phyloP scores from a whole-genome alignment of 2,888 invertebrate genomes.

The Acrocyrtus sp. region DNA sequence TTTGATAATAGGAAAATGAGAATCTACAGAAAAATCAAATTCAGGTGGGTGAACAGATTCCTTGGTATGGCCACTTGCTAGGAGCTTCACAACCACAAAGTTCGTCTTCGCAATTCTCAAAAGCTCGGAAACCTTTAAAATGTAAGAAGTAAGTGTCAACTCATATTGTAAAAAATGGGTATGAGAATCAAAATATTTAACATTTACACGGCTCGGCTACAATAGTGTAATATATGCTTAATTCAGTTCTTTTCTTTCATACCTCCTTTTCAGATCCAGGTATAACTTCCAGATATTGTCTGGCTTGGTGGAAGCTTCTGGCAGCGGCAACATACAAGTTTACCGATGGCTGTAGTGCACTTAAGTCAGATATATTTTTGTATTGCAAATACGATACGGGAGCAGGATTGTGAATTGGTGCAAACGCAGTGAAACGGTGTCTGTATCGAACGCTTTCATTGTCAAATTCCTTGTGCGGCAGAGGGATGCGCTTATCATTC shows the following conservation, averaged over 20 bases:
- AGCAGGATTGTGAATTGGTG: conserved; percentile 86
- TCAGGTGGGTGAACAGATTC: conserved; percentile 86
- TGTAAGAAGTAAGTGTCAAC: neutral
- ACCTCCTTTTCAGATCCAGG: conserved; percentile 83
- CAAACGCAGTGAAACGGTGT: conserved; percentile 92
- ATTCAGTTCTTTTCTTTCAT: no score
- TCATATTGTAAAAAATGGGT: neutral
- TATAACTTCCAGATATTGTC: conserved; percentile 84
- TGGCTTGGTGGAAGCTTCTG: conserved; percentile 92
- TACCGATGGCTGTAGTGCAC: conserved; percentile 63
- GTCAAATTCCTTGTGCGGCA: conserved; percentile 90
- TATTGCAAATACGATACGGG: conserved; percentile 91
- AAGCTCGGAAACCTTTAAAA: conserved; percentile 83
- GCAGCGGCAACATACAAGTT: conserved; percentile 81
- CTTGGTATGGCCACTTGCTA: conserved; percentile 92
- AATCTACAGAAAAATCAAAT: conserved; percentile 90
- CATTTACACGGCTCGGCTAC: neutral
- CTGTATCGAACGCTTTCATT: conserved; percentile 94
- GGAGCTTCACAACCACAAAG: conserved; percentile 91
- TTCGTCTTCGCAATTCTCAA: conserved; percentile 94
- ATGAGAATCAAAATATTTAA: neutral
- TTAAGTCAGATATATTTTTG: conserved; percentile 70
- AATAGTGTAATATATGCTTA: no score
- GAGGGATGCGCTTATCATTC: conserved; percentile 83
- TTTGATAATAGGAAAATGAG: conserved; percentile 92